phyloP scores from a whole-genome alignment of 2,888 invertebrate genomes.

The Bombylius major region DNA sequence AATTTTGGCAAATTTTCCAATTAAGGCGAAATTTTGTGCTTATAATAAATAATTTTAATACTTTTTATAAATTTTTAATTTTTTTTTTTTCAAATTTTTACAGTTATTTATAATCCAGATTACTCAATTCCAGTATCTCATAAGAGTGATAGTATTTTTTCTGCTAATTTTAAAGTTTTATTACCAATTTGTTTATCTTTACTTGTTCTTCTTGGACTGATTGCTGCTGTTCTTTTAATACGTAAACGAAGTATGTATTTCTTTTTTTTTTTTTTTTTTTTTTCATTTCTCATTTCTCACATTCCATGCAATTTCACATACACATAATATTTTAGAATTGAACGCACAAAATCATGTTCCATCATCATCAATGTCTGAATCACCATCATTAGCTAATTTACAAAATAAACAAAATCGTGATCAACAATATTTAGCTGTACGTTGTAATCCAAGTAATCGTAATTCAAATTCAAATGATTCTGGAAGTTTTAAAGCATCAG shows the following conservation, averaged over 20 bases:
- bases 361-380: slow-evolving; percentile 50
- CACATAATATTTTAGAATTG: slow-evolving; percentile 30
- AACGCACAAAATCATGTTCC: slow-evolving; percentile 36
- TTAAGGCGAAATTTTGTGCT: no score
- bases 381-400: slow-evolving; percentile 62
- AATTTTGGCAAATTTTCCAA: no score
- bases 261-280: no score
- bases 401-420: slow-evolving; percentile 72
- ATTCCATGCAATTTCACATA: not conserved
- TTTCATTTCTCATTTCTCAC: not conserved
- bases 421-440: slow-evolving; percentile 61
- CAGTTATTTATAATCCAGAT: slow-evolving; percentile 47
- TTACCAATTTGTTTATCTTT: slow-evolving; percentile 55
- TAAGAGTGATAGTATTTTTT: slow-evolving; percentile 50
- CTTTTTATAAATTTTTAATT: not conserved
- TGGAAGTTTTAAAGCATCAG: slow-evolving; percentile 41
- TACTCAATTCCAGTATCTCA: slow-evolving; percentile 53
- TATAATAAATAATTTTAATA: no score
- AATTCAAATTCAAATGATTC: slow-evolving; percentile 39
- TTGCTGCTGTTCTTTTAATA: slow-evolving; percentile 58
- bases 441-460: slow-evolving; percentile 42
- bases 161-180: slow-evolving; percentile 48
- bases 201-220: slow-evolving; percentile 49
- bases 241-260: slow-evolving; percentile 51
- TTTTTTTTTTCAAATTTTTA: slow-evolving; percentile 9